Conservation (phyloP, 2,797 vertebrate species). For the Sparus aurata region DNA sequence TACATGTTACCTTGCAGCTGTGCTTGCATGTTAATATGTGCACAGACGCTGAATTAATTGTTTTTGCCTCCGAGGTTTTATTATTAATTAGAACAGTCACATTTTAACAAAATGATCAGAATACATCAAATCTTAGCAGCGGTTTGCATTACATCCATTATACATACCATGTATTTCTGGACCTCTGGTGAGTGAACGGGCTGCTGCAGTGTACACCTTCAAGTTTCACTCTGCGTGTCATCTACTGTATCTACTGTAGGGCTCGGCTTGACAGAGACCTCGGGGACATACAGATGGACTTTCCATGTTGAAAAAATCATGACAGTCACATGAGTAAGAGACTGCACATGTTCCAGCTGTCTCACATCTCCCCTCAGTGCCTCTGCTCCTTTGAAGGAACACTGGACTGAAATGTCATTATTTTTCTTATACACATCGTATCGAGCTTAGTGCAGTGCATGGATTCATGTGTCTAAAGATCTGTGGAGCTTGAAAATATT, state of each 20-base stretch:
- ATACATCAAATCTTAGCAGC: constrained; percentile 10
- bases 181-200: constrained; percentile 3
- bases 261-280: constrained; percentile 54
- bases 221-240: constrained; percentile 48
- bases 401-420: constrained; percentile 19
- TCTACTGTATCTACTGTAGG: constrained; percentile 46
- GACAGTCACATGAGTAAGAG: constrained; percentile 66
- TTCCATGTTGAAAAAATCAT: constrained; percentile 71
- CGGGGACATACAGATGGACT: constrained; percentile 72
- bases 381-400: constrained; percentile 19
- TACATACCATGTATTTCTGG: constrained; percentile 30
- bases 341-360: constrained; percentile 46
- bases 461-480: background rate
- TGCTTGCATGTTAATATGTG: background rate
- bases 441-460: background rate
- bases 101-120: constrained; percentile 1
- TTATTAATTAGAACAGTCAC: background rate
- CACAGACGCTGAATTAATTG: too few species aligned
- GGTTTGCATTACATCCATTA: constrained; percentile 22
- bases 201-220: constrained; percentile 29
- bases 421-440: background rate
- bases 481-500: background rate
- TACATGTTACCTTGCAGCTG: background rate
- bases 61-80: background rate
- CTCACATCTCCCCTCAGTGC: constrained; percentile 33